phyloP scores from a whole-genome alignment of 2,888 invertebrate species.

The Ischnus inquisitorius region DNA sequence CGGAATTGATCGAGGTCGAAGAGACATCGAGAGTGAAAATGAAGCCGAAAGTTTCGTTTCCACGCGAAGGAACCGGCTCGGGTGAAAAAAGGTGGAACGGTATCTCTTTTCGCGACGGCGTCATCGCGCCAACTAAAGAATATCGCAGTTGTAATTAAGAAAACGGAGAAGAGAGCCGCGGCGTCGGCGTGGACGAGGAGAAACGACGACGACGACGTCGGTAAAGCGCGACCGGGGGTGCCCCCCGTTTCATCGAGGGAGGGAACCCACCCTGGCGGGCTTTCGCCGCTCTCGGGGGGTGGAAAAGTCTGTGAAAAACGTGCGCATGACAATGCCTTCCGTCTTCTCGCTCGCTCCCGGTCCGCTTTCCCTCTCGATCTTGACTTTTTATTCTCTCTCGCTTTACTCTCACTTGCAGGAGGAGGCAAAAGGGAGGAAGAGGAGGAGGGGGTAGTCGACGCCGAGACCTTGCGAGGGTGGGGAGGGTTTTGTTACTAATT shows the following conservation, averaged over 20 bases:
- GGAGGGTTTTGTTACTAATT: slow-evolving; percentile 82
- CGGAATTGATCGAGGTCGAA: not conserved
- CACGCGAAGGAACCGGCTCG: slow-evolving; percentile 17
- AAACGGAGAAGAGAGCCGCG: slow-evolving; percentile 76
- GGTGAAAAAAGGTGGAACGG: slow-evolving; percentile 57
- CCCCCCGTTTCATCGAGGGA: slow-evolving; percentile 56
- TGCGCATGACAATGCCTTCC: slow-evolving; percentile 85
- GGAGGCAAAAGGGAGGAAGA: not conserved
- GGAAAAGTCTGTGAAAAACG: slow-evolving; percentile 84
- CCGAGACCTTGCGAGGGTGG: slow-evolving; percentile 68
- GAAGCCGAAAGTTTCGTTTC: not conserved
- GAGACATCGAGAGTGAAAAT: not conserved
- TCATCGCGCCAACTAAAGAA: slow-evolving; percentile 85
- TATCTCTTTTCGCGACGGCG: slow-evolving; percentile 84
- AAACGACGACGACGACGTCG: slow-evolving; percentile 61
- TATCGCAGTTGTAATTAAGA: slow-evolving; percentile 85
- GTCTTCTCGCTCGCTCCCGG: slow-evolving; percentile 75
- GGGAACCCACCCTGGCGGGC: slow-evolving; percentile 56
- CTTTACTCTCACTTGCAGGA: slow-evolving; percentile 64
- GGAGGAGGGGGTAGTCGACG: slow-evolving; percentile 10
- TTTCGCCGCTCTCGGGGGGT: slow-evolving; percentile 76
- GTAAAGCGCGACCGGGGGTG: slow-evolving; percentile 36
- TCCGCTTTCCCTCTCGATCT: slow-evolving; percentile 75
- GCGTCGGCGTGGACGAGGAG: slow-evolving; percentile 69
- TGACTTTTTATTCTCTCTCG: slow-evolving; percentile 65